These are phyloP conservation scores for Acomys russatus DNA, from an alignment of 2,797 vertebrate genomes.

Conservation along the genomic window DNA sequence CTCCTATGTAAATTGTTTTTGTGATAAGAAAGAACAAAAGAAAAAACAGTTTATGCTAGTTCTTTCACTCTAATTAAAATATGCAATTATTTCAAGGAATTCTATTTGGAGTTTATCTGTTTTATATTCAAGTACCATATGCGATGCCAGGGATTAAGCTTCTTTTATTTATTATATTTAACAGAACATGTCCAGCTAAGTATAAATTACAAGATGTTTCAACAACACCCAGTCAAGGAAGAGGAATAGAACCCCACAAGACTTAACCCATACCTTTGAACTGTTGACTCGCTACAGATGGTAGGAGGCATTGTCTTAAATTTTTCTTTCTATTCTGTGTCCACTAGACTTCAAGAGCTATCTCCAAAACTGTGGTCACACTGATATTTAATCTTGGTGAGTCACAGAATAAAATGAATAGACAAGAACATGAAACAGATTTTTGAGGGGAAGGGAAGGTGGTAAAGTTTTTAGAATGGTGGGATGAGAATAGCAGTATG, in stretches of 20 bases:
- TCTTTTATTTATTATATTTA: no score
- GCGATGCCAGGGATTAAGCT: no score
- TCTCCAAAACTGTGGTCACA: not conserved
- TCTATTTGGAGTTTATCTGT: no score
- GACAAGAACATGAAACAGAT: not conserved
- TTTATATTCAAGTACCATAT: no score
- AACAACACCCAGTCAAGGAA: no score
- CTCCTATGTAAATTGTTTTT: not conserved
- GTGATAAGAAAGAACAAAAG: not conserved
- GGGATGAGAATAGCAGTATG: not conserved
- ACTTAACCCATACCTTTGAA: not conserved
- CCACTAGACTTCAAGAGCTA: not conserved
- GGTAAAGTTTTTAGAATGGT: not conserved
- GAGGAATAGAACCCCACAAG: no score
- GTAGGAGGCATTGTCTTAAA: not conserved
- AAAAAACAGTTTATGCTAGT: not conserved
- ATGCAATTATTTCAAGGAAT: not conserved
- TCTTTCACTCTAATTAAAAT: not conserved
- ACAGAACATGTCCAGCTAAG: no score
- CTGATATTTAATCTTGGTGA: not conserved
- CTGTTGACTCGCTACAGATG: not conserved
- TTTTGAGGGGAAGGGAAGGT: not conserved
- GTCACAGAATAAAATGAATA: not conserved
- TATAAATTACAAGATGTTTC: no score
- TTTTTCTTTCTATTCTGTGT: not conserved